Base-by-base conservation (phyloP, 2,888 invertebrate species). In the Nemotelus pantherinus region DNA sequence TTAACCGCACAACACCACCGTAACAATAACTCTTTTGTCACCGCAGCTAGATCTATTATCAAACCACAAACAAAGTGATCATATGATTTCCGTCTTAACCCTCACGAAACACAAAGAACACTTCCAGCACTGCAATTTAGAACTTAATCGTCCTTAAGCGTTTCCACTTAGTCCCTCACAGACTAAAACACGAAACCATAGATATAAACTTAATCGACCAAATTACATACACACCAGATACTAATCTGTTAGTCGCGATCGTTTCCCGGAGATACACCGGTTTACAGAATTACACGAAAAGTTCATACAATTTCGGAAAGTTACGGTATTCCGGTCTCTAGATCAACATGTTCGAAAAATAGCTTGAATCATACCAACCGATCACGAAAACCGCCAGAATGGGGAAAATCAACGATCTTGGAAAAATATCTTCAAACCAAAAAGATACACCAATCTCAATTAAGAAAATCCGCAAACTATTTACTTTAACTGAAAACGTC, bases 241-340 rank as follows among this genome's bases (percentile, higher is more conserved):
- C 7, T 2, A 7, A 63, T 63, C 50, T 3, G 50, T 7, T 50
- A 48, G 41, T 68, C 50, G 48, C 48, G 50, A 68, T 50, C 50
- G 25, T 39, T 25, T 25, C 3, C 50, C 3, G n/a, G 6, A 71
- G 71, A 71, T 55, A n/a, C 60, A 74, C 57, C 60, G 74, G 50
- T 48, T 63, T 63, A 10, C 4, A 25, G 48, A 47, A 47, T 74
- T 74, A 60, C 63, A 50, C 74, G 9, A 41, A 41, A 74, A 57
- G 50, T 60, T 74, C 63, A 63, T 63, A 70, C 70, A 47, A 53
- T 63, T 10, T 41, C 57, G 41, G 63, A 48, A 47, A 45, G 48
- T 74, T 74, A 63, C 74, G 74, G 74, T 74, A 74, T 25, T 43
- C 50, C 53, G 3, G 44, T 57, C 25, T 72, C 43, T 53, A 55